Base-by-base conservation (phyloP, 2,888 invertebrate genomes). In the Dryococelus australis region DNA sequence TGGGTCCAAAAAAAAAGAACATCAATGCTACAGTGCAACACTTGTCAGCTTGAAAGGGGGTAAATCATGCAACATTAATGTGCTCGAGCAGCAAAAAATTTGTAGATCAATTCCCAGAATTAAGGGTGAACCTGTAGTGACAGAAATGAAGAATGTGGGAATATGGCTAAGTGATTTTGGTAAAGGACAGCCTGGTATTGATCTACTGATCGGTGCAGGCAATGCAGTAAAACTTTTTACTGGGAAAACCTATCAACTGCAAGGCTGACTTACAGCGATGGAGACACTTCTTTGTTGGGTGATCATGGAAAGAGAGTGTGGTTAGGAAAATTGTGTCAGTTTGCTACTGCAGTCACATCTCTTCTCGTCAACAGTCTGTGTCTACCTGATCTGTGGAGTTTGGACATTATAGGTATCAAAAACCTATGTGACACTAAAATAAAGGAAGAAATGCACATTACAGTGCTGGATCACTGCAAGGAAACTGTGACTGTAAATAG, bases 301-400 rank as follows among this genome's bases (percentile, higher is more conserved):
- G 24, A 43, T 28, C 24, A 83, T 83, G 83, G 83, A 28, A 24
- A 28, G 43, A 43, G 12, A 0, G 13, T 4, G 12, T 28, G 28
- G 10, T 35, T 20, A 43, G 43, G 16, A 28, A 83, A 28, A 8
- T 28, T 24, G 35, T 83, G 83, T 24, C 26, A 83, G 20, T 35
- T 43, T 35, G 83, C 28, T 28, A 43, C 12, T 35, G n/a, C 12
- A n/a, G n/a, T n/a, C n/a, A 83, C 83, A 26, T 10, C 83, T 20
- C 83, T 83, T 5, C n/a, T 83, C 8, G 26, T 16, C 43, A 28
- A 83, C 43, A 6, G 35, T n/a, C 16, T 26, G 13, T 24, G 35
- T 13, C 35, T 83, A 43, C 35, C 83, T 43, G 85, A 85, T 51
- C 28, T 47, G 47, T 85, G 85, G 85, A 53, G 43, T 35, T 26